A percentile compares a stretch with the other conserved stretches of the same genome.
Conservation (phyloP, 2,888 invertebrate species). For the Tuberolachnus salignus region DNA sequence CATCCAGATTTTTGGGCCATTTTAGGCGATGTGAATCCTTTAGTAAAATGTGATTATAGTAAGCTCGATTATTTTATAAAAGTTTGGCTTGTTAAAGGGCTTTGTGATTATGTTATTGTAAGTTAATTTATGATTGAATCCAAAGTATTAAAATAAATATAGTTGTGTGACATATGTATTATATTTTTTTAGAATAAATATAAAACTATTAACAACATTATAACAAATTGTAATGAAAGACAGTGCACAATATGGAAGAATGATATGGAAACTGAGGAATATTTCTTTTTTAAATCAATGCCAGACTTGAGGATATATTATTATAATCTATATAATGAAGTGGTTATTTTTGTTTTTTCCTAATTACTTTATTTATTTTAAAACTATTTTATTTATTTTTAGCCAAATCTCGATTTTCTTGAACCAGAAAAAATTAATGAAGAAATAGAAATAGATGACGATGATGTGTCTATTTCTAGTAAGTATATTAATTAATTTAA, state of each 20-base stretch:
- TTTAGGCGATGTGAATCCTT: slow-evolving; percentile 64
- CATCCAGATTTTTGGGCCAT: slow-evolving; percentile 67
- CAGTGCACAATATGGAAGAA: slow-evolving; percentile 51
- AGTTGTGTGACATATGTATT: neutral
- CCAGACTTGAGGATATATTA: slow-evolving; percentile 51
- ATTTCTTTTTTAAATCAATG: slow-evolving; percentile 42
- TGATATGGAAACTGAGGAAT: slow-evolving; percentile 44
- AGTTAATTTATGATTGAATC: slow-evolving; percentile 39
- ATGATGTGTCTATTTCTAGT: neutral
- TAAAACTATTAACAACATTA: slow-evolving; percentile 32
- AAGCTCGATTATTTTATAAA: slow-evolving; percentile 65
- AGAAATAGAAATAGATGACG: neutral
- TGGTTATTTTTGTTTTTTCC: neutral
- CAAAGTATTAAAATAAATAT: neutral
- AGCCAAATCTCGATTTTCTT: slow-evolving; percentile 42
- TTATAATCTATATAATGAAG: slow-evolving; percentile 33
- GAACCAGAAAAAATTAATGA: slow-evolving; percentile 8
- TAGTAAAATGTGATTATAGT: slow-evolving; percentile 65
- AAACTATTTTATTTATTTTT: neutral
- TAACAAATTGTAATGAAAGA: slow-evolving; percentile 32
- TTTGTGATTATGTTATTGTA: slow-evolving; percentile 64
- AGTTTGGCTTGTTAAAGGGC: slow-evolving; percentile 67
- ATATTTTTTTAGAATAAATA: slow-evolving; percentile 33
- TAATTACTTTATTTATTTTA: neutral
- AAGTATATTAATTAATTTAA: neutral